A percentile compares a stretch with the other conserved stretches of the same genome.
These are phyloP conservation scores for Myotis myotis DNA, from an alignment of 2,797 vertebrate species.

Conservation along the genomic window DNA sequence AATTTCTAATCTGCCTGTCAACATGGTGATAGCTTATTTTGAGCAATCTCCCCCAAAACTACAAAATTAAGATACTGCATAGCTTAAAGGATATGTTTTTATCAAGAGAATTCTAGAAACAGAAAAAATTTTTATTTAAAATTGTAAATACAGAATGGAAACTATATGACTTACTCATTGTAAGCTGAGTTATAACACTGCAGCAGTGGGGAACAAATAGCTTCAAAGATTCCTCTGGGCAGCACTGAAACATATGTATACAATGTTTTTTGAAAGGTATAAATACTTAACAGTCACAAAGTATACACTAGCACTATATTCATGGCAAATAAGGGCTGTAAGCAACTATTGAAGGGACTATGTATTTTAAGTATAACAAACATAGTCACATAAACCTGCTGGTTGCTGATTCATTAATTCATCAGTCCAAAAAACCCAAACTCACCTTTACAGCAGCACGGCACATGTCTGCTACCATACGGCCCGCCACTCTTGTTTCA, in stretches of 20 bases:
- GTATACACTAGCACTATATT: slow-evolving; percentile 17
- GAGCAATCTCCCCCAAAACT: neutral
- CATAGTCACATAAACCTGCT: neutral
- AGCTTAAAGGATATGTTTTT: neutral
- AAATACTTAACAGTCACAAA: slow-evolving; percentile 39
- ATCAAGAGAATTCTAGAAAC: neutral
- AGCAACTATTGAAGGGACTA: neutral
- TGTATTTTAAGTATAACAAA: neutral
- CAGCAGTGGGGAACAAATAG: slow-evolving; percentile 97
- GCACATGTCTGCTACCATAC: slow-evolving; percentile 98
- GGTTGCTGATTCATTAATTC: neutral
- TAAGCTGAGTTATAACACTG: slow-evolving; percentile 93
- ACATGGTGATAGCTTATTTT: neutral
- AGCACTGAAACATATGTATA: slow-evolving; percentile 88
- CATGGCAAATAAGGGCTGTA: neutral
- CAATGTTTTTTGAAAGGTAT: neutral
- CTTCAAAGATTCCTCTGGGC: slow-evolving; percentile 94
- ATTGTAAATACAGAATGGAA: slow-evolving; percentile 8
- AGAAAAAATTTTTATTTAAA: slow-evolving; percentile 10
- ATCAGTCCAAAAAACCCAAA: neutral
- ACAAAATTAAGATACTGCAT: neutral
- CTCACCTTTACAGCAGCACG: slow-evolving; percentile 95
- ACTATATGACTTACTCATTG: slow-evolving; percentile 91
- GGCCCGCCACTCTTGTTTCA: slow-evolving; percentile 96
- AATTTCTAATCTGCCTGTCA: neutral